Evolutionary conservation across 2,888 invertebrate species (phyloP), one percentile per base, ranked within the genome.

Genomic region (Panzeria rudis): DNA sequence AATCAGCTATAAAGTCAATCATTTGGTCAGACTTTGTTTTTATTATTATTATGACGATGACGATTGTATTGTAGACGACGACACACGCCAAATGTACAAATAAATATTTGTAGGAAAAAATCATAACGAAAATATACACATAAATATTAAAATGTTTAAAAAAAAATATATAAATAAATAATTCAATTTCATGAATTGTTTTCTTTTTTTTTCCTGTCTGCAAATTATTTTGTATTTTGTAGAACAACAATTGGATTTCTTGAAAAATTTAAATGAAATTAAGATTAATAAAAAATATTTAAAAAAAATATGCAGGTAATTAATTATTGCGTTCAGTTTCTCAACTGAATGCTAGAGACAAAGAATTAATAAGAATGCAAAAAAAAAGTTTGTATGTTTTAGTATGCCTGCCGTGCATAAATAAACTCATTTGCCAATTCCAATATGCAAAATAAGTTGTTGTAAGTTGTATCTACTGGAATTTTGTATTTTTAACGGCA

Each of bases 361-460:
- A 6, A 47, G 13, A 32, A 47, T 13, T 66, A 8, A 44, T 59
- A 29, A n/a, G n/a, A n/a, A n/a, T n/a, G n/a, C n/a, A n/a, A n/a
- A n/a, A 29, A 41, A 29, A 20, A 29, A 59, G 17, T 59, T 3
- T 1, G 11, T 66, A 17, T 20, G 38, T 50, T 50, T 78, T 78
- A 41, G 11, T 78, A 79, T 71, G 71, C 79, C 64, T 5, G 64
- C 0, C 71, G 54, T 54, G 62, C 62, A 41, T 44, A 35, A 32
- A 41, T 44, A 35, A 32, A 29, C 35, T 11, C 62, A 54, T 17
- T 54, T 62, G 72, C 79, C 64, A 47, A 56, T 72, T 64, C 8
- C 25, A 56, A 62, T 64, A 79, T 56, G 71, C 44, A 79, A 72
- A 79, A 54, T 56, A 35, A 32, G 23, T 79, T 52, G 71, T 17